These are phyloP conservation scores for Temnothorax curvispinosus DNA, from an alignment of 1,140 invertebrate species.

Conservation along the genomic window DNA sequence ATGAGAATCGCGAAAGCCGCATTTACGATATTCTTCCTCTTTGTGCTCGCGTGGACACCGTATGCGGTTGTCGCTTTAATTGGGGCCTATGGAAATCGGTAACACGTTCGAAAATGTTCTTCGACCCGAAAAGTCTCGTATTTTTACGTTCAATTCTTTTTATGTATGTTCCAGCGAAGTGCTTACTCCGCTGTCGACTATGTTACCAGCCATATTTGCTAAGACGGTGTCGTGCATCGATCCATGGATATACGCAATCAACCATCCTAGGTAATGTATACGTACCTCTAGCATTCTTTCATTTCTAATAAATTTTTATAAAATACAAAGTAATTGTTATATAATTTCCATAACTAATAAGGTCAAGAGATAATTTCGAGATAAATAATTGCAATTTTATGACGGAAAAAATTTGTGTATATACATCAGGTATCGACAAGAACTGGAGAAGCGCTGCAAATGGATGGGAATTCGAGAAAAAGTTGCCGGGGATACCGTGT, in stretches of 20 bases:
- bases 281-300: background rate
- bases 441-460: slow-evolving; percentile 89
- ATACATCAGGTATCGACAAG: slow-evolving; percentile 86
- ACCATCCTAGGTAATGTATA: slow-evolving; percentile 89
- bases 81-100: slow-evolving; percentile 91
- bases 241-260: slow-evolving; percentile 92
- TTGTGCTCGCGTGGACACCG: slow-evolving; percentile 91
- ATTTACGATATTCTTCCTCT: slow-evolving; percentile 91
- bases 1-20: slow-evolving; percentile 92
- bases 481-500: slow-evolving; percentile 70
- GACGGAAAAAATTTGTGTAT: background rate
- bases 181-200: slow-evolving; percentile 89
- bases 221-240: slow-evolving; percentile 92
- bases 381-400: background rate
- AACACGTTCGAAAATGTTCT: slow-evolving; percentile 48
- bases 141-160: background rate
- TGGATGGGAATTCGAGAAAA: slow-evolving; percentile 90
- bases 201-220: slow-evolving; percentile 90
- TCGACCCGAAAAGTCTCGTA: background rate
- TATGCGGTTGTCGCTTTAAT: slow-evolving; percentile 90
- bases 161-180: slow-evolving; percentile 82
- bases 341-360: background rate
- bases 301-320: background rate
- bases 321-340: background rate
- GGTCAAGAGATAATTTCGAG: background rate